These are phyloP conservation scores for Plumapathes pennacea DNA, from an alignment of 92 coral and sea anemone genomes.

Conservation along the genomic window DNA sequence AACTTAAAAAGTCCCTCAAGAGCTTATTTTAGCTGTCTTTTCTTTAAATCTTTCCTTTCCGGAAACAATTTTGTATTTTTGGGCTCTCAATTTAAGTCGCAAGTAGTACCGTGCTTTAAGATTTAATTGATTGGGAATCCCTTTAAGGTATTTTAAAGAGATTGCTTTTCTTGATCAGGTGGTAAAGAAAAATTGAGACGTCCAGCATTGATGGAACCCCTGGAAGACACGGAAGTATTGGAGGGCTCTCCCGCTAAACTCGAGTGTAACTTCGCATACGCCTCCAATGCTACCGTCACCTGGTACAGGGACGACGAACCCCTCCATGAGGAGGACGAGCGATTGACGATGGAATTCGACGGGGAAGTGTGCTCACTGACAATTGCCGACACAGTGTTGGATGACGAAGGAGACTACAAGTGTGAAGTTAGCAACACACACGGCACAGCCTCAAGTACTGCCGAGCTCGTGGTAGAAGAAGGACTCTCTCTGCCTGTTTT, in stretches of 20 bases:
- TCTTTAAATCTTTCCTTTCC: too few species aligned
- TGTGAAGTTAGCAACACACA: conserved; percentile 59
- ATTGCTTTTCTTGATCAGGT: conserved; percentile 79
- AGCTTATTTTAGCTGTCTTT: too few species aligned
- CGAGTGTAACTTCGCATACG: conserved; percentile 64
- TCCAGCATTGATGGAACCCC: conserved; percentile 37
- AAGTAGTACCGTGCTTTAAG: too few species aligned
- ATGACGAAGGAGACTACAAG: conserved; percentile 72
- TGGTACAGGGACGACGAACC: conserved; percentile 53
- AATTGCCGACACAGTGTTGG: conserved; percentile 55
- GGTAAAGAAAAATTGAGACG: too few species aligned
- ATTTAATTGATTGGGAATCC: too few species aligned
- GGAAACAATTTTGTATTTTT: too few species aligned
- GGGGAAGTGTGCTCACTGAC: conserved; percentile 51
- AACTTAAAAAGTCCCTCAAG: too few species aligned
- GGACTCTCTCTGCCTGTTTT: conserved; percentile 59
- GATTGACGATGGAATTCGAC: conserved; percentile 27
- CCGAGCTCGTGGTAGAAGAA: conserved; percentile 74
- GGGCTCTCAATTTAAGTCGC: too few species aligned
- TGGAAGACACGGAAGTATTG: conserved; percentile 53
- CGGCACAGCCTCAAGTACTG: conserved; percentile 53
- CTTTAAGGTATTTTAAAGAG: too few species aligned
- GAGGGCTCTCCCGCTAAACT: conserved; percentile 41
- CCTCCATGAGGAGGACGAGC: conserved; percentile 29
- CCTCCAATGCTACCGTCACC: conserved; percentile 43